phyloP scores from a whole-genome alignment of 1,140 invertebrate genomes.

The Hylaeus volcanicus region DNA sequence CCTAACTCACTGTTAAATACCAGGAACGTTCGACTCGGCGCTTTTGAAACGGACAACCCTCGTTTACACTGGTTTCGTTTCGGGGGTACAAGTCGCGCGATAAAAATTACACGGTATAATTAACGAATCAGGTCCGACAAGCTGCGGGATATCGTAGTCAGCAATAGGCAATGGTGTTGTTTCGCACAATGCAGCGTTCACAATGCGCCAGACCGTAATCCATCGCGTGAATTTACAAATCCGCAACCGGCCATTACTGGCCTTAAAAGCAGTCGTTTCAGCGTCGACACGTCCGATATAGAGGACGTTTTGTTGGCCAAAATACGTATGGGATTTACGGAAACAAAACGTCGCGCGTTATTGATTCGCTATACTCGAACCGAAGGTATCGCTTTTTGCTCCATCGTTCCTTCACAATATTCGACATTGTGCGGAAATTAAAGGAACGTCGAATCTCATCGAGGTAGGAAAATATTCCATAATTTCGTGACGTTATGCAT shows the following conservation, averaged over 20 bases:
- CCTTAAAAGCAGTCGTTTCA: constrained; percentile 39
- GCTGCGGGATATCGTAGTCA: constrained; percentile 27
- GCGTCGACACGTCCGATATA: neutral
- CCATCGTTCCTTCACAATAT: neutral
- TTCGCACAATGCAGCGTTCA: constrained; percentile 33
- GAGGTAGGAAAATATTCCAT: neutral
- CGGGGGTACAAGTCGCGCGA: neutral
- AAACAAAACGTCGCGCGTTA: neutral
- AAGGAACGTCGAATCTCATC: neutral
- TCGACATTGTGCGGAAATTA: neutral
- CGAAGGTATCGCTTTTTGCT: constrained; percentile 3
- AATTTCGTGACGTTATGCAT: neutral
- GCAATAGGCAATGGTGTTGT: constrained; percentile 22
- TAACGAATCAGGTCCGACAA: constrained; percentile 40
- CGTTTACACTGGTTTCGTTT: neutral
- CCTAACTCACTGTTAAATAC: neutral
- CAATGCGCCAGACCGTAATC: constrained; percentile 42
- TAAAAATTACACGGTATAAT: constrained; percentile 45
- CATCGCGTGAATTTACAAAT: constrained; percentile 58
- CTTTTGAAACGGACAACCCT: neutral
- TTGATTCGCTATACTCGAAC: neutral
- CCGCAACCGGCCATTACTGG: constrained; percentile 41
- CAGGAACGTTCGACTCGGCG: neutral
- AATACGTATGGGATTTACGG: neutral
- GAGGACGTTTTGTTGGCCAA: neutral